Conservation (phyloP, 2,888 invertebrate species). For the Anodontia alba region DNA sequence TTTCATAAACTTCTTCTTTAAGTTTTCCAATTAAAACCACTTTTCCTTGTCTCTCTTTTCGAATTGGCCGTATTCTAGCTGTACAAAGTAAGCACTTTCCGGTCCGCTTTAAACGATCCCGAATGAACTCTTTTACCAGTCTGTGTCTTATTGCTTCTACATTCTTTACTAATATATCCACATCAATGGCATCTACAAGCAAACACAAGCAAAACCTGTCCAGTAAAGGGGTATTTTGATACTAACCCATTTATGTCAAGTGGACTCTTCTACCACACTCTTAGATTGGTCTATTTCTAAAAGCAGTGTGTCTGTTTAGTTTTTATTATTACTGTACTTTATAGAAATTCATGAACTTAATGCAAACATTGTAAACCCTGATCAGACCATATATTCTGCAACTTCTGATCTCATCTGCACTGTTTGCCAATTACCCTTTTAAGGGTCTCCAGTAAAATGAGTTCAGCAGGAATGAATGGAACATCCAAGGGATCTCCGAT, state of each 20-base stretch:
- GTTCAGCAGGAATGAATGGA: not conserved
- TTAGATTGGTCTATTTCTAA: too few relatives aligned
- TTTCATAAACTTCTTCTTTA: slow-evolving; percentile 24
- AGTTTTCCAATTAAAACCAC: slow-evolving; percentile 55
- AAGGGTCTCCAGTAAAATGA: not conserved
- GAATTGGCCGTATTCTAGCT: slow-evolving; percentile 47
- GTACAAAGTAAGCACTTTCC: slow-evolving; percentile 74
- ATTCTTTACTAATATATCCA: slow-evolving; percentile 70
- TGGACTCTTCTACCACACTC: too few relatives aligned
- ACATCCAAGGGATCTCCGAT: too few relatives aligned
- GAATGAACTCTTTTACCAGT: slow-evolving; percentile 75
- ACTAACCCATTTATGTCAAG: too few relatives aligned
- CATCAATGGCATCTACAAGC: slow-evolving; percentile 4
- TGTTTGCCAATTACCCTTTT: too few relatives aligned
- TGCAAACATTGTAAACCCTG: too few relatives aligned
- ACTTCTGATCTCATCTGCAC: too few relatives aligned
- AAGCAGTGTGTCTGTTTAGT: too few relatives aligned
- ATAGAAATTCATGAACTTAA: too few relatives aligned
- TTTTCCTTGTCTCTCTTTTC: slow-evolving; percentile 72
- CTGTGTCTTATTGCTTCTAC: slow-evolving; percentile 73
- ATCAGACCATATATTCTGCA: not conserved
- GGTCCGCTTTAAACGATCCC: slow-evolving; percentile 30
- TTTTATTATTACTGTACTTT: too few relatives aligned
- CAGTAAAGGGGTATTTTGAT: not conserved
- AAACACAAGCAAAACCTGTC: too few relatives aligned